These are phyloP conservation scores for Vanessa atalanta DNA, from an alignment of 1,140 invertebrate species.

Conservation along the genomic window DNA sequence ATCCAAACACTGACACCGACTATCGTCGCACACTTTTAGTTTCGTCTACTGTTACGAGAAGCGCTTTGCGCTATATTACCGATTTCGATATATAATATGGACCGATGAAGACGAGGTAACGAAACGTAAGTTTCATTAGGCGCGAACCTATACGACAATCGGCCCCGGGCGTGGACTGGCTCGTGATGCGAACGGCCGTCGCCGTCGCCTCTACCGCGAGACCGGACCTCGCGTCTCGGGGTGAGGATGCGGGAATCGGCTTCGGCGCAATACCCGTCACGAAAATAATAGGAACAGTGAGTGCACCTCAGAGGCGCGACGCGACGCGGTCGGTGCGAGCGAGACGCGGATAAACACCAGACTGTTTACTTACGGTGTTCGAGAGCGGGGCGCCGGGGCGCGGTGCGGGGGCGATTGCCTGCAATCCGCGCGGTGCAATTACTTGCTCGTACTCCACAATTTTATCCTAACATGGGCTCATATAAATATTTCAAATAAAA, in stretches of 20 bases:
- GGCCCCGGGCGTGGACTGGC: constrained; percentile 73
- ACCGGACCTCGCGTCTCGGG: constrained; percentile 79
- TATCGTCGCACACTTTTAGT: constrained; percentile 57
- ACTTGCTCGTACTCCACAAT: constrained; percentile 71
- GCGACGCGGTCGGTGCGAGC: constrained; percentile 78
- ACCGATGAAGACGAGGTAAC: constrained; percentile 33
- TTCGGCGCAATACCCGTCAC: constrained; percentile 80
- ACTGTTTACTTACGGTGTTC: constrained; percentile 80
- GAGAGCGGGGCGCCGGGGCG: constrained; percentile 62
- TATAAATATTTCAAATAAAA: constrained; percentile 17
- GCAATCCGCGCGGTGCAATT: constrained; percentile 80
- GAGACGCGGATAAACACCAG: constrained; percentile 81
- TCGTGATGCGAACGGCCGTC: constrained; percentile 72
- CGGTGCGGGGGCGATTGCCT: constrained; percentile 70
- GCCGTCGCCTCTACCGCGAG: constrained; percentile 74
- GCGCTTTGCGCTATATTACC: constrained; percentile 13
- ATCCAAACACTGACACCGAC: constrained; percentile 68
- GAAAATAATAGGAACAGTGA: constrained; percentile 80
- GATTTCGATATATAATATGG: constrained; percentile 7
- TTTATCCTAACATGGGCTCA: constrained; percentile 63
- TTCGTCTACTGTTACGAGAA: constrained; percentile 50
- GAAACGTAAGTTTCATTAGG: constrained; percentile 55
- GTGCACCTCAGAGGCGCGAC: constrained; percentile 79
- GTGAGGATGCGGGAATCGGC: constrained; percentile 80
- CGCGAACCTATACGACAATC: constrained; percentile 71